Evolutionary conservation across 1,140 invertebrate species (phyloP), one percentile per base, ranked within the genome.

Genomic region (Spodoptera litura): DNA sequence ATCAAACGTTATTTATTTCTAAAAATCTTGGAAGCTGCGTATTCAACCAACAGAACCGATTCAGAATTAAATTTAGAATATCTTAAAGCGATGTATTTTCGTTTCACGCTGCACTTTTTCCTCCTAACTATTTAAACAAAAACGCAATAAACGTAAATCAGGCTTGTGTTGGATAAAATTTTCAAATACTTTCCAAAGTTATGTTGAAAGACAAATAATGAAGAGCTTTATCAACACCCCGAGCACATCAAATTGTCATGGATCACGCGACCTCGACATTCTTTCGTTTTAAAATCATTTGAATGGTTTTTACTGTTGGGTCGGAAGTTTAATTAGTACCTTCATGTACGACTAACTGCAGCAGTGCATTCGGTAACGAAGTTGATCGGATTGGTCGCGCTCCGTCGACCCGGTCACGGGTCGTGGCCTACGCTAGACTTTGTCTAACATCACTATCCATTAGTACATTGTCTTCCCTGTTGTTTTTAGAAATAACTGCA

Each of bases 351-450:
- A 44, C 44, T 49, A 49, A 38, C 44, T 59, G 62, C 51, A 78
- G 74, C 77, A 62, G 58, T 81, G 80, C 78, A 77, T 77, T 84
- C 58, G 70, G 68, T 82, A 88, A 88, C 83, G 85, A 81, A 85
- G 84, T 80, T 78, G 87, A 85, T 85, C 83, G 81, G 80, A 84
- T 87, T 82, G 78, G 83, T 82, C 78, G 66, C 79, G 84, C 80
- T 86, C 83, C 78, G 83, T 58, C 68, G 81, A 70, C 78, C 70
- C 64, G 84, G 86, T 86, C 85, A 84, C 82, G 84, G 82, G 81
- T 83, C 85, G 81, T 59, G 70, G 56, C 70, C 62, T 62, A 62
- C 56, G 38, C 71, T 70, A 74, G 70, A 80, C 81, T 80, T 79
- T 38, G 53, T 80, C 79, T 81, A 75, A 75, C 59, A 51, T 49